Base-by-base conservation (phyloP, 1,140 invertebrate species). In the Drosophila parvula region DNA sequence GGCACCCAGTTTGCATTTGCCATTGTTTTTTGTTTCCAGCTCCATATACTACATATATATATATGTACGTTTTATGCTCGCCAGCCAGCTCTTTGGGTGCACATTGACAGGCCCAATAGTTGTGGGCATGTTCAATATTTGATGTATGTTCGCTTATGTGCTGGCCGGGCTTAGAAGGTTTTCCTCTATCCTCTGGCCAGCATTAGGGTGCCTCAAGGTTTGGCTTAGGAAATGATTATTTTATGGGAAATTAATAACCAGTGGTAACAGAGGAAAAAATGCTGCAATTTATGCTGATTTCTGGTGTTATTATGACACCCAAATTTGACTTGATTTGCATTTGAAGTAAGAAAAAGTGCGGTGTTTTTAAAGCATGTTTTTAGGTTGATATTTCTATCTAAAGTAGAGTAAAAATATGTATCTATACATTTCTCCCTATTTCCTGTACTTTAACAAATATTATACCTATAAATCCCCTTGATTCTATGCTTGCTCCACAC, bases 81-180 rank as follows among this genome's bases (percentile, higher is more conserved):
- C 51, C 50, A 53, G 50, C 32, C 51, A 40, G 27, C 55, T 40
- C 41, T 30, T 44, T 50, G 28, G 60, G 48, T 30, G 70, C 71
- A 56, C 61, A 75, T 75, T 43, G 73, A 75, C 73, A 64, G 44
- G 70, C 50, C 80, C 81, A 84, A 84, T 83, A 84, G 78, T 81
- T 84, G 81, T 84, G 81, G 81, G 76, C 81, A 83, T 83, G 81
- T 85, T 84, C 81, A 84, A 84, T 84, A 84, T 84, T 84, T 85
- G 81, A 81, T 78, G 78, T 78, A 45, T 68, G 51, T 38, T 38
- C 51, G 63, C 58, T 45, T 48, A 64, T 63, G 44, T 64, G 38
- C 57, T 18, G 64, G 47, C 22, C 57, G 18, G 64, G 47, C 22
- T 32, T 56, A 61, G 67, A 70, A 32, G 36, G 58, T 59, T 81